Percentiles rank a stretch among this genome's conserved stretches.
These are phyloP conservation scores for Caenorhabditis tropicalis DNA, from an alignment of 1,140 invertebrate species.

Conservation along the genomic window DNA sequence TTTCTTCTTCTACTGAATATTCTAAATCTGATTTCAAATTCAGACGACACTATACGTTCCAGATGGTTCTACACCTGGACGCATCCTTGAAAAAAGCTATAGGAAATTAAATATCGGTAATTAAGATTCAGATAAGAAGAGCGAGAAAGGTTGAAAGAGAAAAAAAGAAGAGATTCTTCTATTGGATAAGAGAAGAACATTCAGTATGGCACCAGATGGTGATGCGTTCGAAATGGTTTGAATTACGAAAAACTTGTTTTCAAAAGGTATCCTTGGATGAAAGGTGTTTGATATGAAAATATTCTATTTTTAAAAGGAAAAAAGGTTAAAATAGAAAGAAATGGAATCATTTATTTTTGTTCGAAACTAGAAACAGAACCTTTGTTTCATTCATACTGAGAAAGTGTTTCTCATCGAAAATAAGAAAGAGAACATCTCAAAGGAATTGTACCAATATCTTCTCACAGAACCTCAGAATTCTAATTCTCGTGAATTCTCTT, in stretches of 20 bases:
- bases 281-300: not conserved
- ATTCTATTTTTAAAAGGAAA: too few relatives aligned
- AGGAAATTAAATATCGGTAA: slow-evolving; percentile 47
- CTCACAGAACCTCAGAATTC: too few relatives aligned
- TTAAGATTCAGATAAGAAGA: slow-evolving; percentile 40
- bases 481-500: not conserved
- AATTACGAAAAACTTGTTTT: not conserved
- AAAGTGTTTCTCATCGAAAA: too few relatives aligned
- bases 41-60: not conserved
- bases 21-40: not conserved
- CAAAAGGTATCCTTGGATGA: not conserved
- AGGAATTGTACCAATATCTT: too few relatives aligned
- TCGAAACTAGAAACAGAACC: too few relatives aligned
- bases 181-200: slow-evolving; percentile 19
- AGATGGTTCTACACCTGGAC: slow-evolving; percentile 39
- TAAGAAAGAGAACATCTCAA: too few relatives aligned
- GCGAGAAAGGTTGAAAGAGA: slow-evolving; percentile 45
- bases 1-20: not conserved
- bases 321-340: too few relatives aligned
- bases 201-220: slow-evolving; percentile 26
- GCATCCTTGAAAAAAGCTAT: slow-evolving; percentile 3
- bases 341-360: too few relatives aligned
- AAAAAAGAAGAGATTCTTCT: slow-evolving; percentile 27
- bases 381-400: too few relatives aligned
- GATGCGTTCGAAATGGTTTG: not conserved